These are phyloP conservation scores for Rhinatrema bivittatum DNA, from an alignment of 2,797 vertebrate species.

Conservation along the genomic window DNA sequence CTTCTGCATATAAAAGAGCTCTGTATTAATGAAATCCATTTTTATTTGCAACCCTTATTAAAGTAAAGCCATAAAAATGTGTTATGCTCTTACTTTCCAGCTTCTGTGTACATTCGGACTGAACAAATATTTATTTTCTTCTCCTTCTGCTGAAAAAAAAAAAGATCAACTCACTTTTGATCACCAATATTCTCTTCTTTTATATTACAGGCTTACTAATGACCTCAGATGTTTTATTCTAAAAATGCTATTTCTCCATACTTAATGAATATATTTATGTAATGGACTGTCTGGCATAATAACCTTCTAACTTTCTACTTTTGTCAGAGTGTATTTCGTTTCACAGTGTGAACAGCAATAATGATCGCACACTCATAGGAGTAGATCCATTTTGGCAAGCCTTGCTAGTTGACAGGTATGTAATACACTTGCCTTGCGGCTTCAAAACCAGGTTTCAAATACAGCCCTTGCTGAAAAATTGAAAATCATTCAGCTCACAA, in stretches of 20 bases:
- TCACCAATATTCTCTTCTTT: constrained; percentile 25
- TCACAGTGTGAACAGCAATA: constrained; percentile 34
- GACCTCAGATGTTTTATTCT: constrained; percentile 25
- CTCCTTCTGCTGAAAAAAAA: constrained; percentile 6
- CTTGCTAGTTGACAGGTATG: constrained; percentile 40
- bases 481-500: constrained; percentile 42
- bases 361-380: constrained; percentile 30
- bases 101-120: constrained; percentile 14
- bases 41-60: no score
- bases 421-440: constrained; percentile 33
- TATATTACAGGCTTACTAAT: constrained; percentile 33
- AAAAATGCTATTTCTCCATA: constrained; percentile 29
- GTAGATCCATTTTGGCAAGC: constrained; percentile 46
- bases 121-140: constrained; percentile 28
- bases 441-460: constrained; percentile 42
- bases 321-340: constrained; percentile 34
- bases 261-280: constrained; percentile 41
- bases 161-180: constrained; percentile 19
- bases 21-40: no score
- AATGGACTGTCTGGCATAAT: constrained; percentile 41
- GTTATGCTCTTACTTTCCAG: constrained; percentile 12
- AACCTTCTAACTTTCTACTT: constrained; percentile 35
- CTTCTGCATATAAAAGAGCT: no score
- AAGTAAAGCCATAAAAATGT: no score
- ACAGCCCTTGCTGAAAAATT: constrained; percentile 34